phyloP scores from a whole-genome alignment of 2,797 vertebrate genomes.

The Oreochromis mossambicus region DNA sequence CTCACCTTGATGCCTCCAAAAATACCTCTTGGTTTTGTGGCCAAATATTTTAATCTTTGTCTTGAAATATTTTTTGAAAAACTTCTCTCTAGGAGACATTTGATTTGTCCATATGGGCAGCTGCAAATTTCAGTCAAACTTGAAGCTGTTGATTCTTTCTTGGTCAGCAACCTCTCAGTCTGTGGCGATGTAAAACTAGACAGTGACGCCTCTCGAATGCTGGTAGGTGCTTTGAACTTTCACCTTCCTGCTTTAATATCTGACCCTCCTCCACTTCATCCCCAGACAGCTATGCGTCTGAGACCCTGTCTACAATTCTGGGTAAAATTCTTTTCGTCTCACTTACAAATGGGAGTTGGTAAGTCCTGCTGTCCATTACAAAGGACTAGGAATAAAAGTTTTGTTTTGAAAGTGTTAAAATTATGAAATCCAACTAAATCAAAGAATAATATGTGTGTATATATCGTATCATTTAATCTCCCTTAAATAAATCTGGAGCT shows the following conservation, averaged over 20 bases:
- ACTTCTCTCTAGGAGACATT: too few species aligned
- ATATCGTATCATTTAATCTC: rapidly evolving
- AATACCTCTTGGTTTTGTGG: not conserved
- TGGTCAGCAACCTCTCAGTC: not conserved
- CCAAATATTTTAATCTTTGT: rapidly evolving
- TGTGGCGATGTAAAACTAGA: not conserved
- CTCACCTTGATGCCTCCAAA: not conserved
- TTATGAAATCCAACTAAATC: not conserved
- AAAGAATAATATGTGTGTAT: not conserved
- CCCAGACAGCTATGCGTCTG: not conserved
- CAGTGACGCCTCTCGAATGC: not conserved
- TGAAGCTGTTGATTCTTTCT: not conserved
- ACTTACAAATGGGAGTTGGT: not conserved
- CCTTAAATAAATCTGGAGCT: not conserved
- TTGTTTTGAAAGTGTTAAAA: not conserved
- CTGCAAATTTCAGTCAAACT: too few species aligned
- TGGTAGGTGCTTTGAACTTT: not conserved
- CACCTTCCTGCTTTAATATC: not conserved
- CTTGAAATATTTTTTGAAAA: not conserved
- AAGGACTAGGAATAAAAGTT: not conserved
- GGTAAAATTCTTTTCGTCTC: not conserved
- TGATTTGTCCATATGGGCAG: too few species aligned
- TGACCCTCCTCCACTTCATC: not conserved
- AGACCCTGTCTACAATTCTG: not conserved
- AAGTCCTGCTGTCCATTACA: not conserved